These are phyloP conservation scores for human (Homo sapiens) DNA, from an alignment of 2,113 vertebrate species.

Conservation along the genomic window DNA sequence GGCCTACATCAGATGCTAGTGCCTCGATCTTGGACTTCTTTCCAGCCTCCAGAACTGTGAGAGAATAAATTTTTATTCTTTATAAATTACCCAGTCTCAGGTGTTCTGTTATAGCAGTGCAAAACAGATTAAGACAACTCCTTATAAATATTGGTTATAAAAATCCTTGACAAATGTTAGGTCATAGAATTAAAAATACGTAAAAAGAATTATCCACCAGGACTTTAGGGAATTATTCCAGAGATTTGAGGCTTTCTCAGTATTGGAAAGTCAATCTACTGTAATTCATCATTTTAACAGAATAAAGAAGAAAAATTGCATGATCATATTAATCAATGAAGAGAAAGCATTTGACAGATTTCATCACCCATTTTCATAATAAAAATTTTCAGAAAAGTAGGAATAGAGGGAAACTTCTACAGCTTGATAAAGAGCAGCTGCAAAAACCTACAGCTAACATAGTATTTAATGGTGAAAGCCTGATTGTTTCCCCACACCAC, in stretches of 20 bases:
- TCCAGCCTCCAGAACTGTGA: too few relatives aligned
- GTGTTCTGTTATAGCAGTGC: background rate
- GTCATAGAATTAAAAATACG: background rate
- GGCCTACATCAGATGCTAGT: background rate
- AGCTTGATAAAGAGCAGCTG: background rate
- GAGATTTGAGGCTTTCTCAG: background rate
- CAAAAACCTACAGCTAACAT: background rate
- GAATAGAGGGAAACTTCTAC: background rate
- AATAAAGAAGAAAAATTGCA: background rate
- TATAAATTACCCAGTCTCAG: background rate
- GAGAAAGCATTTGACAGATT: background rate
- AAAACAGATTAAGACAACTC: background rate
- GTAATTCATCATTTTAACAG: background rate
- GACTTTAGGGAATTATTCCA: background rate
- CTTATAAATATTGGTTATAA: background rate
- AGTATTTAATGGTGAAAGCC: background rate
- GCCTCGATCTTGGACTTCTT: too few relatives aligned
- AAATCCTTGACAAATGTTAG: background rate
- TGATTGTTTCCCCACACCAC: background rate
- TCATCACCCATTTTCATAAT: background rate
- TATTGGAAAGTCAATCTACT: background rate
- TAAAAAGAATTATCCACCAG: background rate
- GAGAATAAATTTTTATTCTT: background rate
- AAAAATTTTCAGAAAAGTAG: background rate
- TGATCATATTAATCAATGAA: background rate